Evolutionary conservation across 2,888 invertebrate genomes (phyloP).

Genomic region (Isoperla grammatica): DNA sequence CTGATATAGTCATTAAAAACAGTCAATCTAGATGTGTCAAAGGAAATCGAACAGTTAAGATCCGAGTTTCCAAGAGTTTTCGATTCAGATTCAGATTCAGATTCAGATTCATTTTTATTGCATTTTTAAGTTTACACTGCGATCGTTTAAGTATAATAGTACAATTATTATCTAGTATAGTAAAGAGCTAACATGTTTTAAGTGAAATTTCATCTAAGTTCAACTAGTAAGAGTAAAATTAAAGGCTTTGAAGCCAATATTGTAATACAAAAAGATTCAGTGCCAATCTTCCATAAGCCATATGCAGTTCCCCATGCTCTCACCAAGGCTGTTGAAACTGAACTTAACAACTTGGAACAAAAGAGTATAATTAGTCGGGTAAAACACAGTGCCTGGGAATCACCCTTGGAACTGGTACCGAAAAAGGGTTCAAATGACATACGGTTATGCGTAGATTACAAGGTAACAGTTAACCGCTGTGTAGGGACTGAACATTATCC

Average conservation of each 20-base stretch:
- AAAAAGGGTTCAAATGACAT: constrained; percentile 34
- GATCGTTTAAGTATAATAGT: too few relatives aligned
- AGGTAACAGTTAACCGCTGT: constrained; percentile 36
- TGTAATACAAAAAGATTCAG: background rate
- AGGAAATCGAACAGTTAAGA: background rate
- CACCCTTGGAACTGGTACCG: constrained; percentile 34
- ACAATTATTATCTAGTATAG: too few relatives aligned
- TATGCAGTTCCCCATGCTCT: background rate
- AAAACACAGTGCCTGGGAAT: background rate
- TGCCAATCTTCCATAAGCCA: background rate
- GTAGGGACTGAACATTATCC: constrained; percentile 37
- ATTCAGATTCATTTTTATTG: too few relatives aligned
- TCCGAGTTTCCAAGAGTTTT: background rate
- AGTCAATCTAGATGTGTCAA: too few relatives aligned
- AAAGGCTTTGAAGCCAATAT: background rate
- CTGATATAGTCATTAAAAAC: background rate
- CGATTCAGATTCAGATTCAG: background rate
- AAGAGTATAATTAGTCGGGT: background rate
- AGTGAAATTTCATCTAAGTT: too few relatives aligned
- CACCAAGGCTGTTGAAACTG: background rate
- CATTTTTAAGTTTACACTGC: too few relatives aligned
- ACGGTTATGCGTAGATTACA: constrained; percentile 38
- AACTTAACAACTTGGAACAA: background rate
- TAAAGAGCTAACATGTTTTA: too few relatives aligned
- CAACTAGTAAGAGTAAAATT: background rate